phyloP scores from a whole-genome alignment of 2,113 vertebrate genomes.

The Pitta sordida region DNA sequence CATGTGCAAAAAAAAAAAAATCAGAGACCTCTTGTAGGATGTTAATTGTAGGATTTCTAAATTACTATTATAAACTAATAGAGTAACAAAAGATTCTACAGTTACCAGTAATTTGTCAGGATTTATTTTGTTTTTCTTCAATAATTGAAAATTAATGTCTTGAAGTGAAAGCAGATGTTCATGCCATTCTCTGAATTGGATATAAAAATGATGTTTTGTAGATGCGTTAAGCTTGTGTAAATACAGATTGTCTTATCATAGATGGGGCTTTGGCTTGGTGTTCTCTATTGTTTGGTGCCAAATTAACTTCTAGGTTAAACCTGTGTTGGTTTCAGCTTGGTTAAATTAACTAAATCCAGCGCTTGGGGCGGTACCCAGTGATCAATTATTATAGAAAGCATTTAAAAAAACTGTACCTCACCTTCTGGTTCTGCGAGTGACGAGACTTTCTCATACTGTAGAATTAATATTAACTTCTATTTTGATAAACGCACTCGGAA shows the following conservation, averaged over 20 bases:
- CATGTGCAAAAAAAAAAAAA: slow-evolving; percentile 36
- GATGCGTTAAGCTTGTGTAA: slow-evolving; percentile 54
- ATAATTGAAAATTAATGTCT: slow-evolving; percentile 87
- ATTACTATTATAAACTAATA: slow-evolving; percentile 73
- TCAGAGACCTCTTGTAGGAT: slow-evolving; percentile 45
- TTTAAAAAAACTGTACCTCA: background rate
- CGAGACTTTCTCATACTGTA: background rate
- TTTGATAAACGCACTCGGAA: background rate
- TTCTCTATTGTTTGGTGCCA: slow-evolving; percentile 20
- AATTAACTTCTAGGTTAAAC: slow-evolving; percentile 23
- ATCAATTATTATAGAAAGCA: background rate
- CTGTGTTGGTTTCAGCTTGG: background rate
- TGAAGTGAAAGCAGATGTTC: slow-evolving; percentile 84
- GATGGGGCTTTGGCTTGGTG: slow-evolving; percentile 32
- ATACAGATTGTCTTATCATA: slow-evolving; percentile 37
- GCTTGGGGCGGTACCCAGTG: background rate
- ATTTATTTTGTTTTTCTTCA: slow-evolving; percentile 85
- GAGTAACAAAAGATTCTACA: slow-evolving; percentile 73
- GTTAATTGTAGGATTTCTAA: slow-evolving; percentile 71
- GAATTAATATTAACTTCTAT: background rate
- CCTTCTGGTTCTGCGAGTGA: background rate
- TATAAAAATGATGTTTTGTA: slow-evolving; percentile 72
- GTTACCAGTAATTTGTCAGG: slow-evolving; percentile 79
- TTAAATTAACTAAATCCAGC: slow-evolving; percentile 1
- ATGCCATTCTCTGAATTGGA: slow-evolving; percentile 76